Conservation (phyloP, 2,888 invertebrate genomes). For the Epistrophe grossulariae region DNA sequence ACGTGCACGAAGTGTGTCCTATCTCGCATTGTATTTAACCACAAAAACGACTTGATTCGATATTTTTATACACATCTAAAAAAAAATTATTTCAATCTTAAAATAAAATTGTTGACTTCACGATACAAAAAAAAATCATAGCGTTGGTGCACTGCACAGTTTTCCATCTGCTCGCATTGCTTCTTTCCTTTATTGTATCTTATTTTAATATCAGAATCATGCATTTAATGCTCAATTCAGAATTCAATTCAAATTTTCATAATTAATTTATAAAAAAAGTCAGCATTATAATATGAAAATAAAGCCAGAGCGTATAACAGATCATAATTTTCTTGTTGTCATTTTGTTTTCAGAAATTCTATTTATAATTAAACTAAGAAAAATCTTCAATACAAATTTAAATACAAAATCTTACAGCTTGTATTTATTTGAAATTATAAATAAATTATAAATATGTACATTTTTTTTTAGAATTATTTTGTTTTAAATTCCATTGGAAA, state of each 20-base stretch:
- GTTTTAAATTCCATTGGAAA: too few relatives aligned
- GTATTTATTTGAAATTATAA: not conserved
- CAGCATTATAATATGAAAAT: not conserved
- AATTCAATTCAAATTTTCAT: constrained; percentile 17
- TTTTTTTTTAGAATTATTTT: too few relatives aligned
- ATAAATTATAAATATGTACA: not conserved
- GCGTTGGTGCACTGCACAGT: constrained; percentile 12
- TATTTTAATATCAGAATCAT: not conserved
- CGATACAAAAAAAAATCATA: constrained; percentile 8
- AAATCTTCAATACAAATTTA: constrained; percentile 20
- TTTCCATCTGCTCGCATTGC: not conserved
- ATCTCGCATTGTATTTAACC: not conserved
- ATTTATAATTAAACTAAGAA: constrained; percentile 41
- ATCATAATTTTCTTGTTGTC: constrained; percentile 62
- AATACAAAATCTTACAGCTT: not conserved
- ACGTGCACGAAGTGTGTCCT: constrained; percentile 32
- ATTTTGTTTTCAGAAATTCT: constrained; percentile 47
- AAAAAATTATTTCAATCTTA: constrained; percentile 1
- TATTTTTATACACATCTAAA: constrained; percentile 5
- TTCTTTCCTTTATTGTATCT: not conserved
- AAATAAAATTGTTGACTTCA: constrained; percentile 5
- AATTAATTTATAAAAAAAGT: not conserved
- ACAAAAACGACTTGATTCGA: constrained; percentile 15
- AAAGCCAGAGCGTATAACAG: constrained; percentile 2
- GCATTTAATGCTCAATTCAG: constrained; percentile 19